Evolutionary conservation across 2,113 vertebrate species (phyloP).

Genomic region (Coracopsis vasa): DNA sequence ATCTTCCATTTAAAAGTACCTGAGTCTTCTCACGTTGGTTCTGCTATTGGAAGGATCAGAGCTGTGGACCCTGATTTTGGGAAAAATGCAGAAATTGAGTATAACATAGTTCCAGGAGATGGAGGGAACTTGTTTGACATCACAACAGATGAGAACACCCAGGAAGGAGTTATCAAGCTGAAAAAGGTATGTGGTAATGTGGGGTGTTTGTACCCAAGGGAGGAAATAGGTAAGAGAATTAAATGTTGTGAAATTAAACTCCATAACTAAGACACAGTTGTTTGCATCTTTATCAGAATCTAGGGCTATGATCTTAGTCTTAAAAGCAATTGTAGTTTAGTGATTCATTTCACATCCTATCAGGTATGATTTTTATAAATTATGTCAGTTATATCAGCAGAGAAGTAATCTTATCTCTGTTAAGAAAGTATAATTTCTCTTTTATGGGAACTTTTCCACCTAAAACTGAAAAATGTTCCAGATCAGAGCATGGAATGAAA

Average conservation of each 20-base stretch:
- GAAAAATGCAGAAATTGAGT: conserved; percentile 93
- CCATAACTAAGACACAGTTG: not conserved
- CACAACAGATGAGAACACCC: conserved; percentile 89
- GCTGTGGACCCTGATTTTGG: conserved; percentile 95
- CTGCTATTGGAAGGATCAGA: conserved; percentile 91
- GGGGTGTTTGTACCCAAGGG: not conserved
- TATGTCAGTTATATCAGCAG: not conserved
- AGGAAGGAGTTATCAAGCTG: conserved; percentile 92
- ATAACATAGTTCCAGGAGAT: conserved; percentile 95
- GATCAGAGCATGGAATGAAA: not conserved
- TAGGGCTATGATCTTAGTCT: not conserved
- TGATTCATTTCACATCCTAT: not conserved
- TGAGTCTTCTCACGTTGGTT: conserved; percentile 88
- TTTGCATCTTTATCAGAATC: not conserved
- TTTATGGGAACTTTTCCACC: not conserved
- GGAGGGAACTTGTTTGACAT: conserved; percentile 96
- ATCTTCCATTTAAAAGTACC: conserved; percentile 96
- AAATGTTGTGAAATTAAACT: not conserved
- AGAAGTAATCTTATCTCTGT: not conserved
- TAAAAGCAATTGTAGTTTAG: not conserved
- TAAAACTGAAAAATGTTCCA: not conserved
- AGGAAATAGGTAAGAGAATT: not conserved
- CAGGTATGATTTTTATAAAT: not conserved
- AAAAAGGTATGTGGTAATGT: conserved; percentile 80
- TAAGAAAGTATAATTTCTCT: not conserved